These are phyloP conservation scores for Eptatretus atami DNA, from an alignment of 2,797 vertebrate species.

Conservation along the genomic window DNA sequence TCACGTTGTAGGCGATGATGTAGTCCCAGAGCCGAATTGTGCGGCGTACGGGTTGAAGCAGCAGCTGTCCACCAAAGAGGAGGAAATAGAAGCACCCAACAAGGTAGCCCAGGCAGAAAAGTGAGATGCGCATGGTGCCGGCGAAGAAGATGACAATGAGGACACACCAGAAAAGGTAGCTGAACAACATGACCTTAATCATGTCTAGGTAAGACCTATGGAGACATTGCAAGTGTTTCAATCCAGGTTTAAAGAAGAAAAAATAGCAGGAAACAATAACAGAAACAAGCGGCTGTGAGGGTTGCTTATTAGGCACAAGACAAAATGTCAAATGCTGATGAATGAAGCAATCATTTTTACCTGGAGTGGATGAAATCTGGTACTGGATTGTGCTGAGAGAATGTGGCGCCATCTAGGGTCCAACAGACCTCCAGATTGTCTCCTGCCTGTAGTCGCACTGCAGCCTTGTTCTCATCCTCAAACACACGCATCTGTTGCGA, in stretches of 20 bases:
- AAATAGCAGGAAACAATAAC: too few relatives aligned
- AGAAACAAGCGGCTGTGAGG: too few relatives aligned
- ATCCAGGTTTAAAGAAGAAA: too few relatives aligned
- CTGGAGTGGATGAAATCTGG: slow-evolving; percentile 22
- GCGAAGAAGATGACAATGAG: slow-evolving; percentile 35
- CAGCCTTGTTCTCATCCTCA: slow-evolving; percentile 21
- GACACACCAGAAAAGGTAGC: slow-evolving; percentile 37
- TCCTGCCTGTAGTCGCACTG: slow-evolving; percentile 17
- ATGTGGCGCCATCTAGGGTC: slow-evolving; percentile 17
- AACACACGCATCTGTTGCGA: slow-evolving; percentile 33
- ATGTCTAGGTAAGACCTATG: slow-evolving; percentile 29
- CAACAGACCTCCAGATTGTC: slow-evolving; percentile 23
- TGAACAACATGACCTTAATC: slow-evolving; percentile 36
- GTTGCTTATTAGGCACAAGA: too few relatives aligned
- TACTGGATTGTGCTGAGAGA: slow-evolving; percentile 19
- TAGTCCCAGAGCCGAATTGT: slow-evolving; percentile 34
- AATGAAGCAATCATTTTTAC: slow-evolving; percentile 10
- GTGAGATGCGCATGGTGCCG: slow-evolving; percentile 21
- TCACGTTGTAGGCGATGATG: slow-evolving; percentile 21
- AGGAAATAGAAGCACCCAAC: slow-evolving; percentile 31
- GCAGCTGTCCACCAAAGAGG: slow-evolving; percentile 22
- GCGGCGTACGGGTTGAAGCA: slow-evolving; percentile 21
- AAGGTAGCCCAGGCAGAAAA: slow-evolving; percentile 27
- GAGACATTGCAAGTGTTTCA: slow-evolving; percentile 8
- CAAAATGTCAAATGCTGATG: too few relatives aligned